phyloP scores from a whole-genome alignment of 2,113 vertebrate species.

The Hippocampus guttulatus region DNA sequence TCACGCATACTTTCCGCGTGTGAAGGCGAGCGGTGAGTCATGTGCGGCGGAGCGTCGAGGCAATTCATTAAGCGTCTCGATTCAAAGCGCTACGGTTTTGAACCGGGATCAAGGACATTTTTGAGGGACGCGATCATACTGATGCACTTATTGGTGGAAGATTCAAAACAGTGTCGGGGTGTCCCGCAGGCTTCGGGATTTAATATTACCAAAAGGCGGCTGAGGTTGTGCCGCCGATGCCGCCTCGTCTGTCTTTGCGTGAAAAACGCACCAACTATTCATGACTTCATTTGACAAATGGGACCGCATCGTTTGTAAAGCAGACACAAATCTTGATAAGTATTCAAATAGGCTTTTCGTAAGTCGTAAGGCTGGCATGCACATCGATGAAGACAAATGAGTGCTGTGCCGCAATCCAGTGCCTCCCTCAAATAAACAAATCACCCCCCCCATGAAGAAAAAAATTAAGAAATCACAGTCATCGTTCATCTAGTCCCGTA shows the following conservation, averaged over 20 bases:
- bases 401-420: background rate
- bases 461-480: too few relatives aligned
- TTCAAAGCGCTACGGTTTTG: conserved; percentile 18
- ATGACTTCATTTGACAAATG: conserved; percentile 19
- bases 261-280: conserved; percentile 5
- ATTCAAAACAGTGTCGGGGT: conserved; percentile 41
- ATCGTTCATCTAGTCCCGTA: too few relatives aligned
- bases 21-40: conserved; percentile 1
- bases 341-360: conserved; percentile 25
- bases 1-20: background rate
- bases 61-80: conserved; percentile 13
- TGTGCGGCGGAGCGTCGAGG: conserved; percentile 11
- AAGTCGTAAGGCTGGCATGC: conserved; percentile 9
- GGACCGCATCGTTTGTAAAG: conserved; percentile 26
- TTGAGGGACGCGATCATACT: conserved; percentile 35
- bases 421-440: background rate
- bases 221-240: conserved; percentile 29
- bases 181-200: conserved; percentile 46
- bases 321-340: conserved; percentile 25
- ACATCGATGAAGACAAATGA: background rate
- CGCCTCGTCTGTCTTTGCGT: conserved; percentile 2
- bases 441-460: too few relatives aligned
- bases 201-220: conserved; percentile 32
- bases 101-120: conserved; percentile 39
- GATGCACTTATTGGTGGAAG: conserved; percentile 42